Evolutionary conservation across 2,888 invertebrate genomes (phyloP).

Genomic region (Myopa testacea): DNA sequence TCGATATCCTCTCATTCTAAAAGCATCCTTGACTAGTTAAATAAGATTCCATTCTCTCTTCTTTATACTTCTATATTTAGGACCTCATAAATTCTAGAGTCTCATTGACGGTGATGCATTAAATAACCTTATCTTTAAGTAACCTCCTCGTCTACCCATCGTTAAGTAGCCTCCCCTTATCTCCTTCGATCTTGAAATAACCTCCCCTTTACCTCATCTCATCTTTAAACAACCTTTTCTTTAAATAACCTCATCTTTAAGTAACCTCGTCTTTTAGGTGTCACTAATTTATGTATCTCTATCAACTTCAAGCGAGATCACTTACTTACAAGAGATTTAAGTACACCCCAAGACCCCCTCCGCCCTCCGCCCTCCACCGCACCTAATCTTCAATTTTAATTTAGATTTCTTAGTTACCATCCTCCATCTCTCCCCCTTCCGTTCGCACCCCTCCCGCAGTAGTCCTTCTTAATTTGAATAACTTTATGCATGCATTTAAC

Average conservation of each 20-base stretch:
- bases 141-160: too few relatives aligned
- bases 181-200: too few relatives aligned
- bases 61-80: neutral
- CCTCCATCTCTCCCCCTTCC: neutral
- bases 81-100: too few relatives aligned
- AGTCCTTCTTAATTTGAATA: neutral
- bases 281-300: conserved; percentile 37
- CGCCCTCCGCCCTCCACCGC: neutral
- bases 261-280: conserved; percentile 31
- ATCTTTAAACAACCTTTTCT: neutral
- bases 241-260: neutral
- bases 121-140: too few relatives aligned
- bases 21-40: too few relatives aligned
- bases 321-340: neutral
- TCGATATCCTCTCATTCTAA: too few relatives aligned
- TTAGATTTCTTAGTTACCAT: neutral
- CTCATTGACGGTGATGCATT: too few relatives aligned
- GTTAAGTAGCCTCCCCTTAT: too few relatives aligned
- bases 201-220: neutral
- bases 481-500: neutral
- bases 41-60: neutral
- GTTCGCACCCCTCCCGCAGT: neutral
- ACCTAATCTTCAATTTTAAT: neutral
- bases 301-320: conserved; percentile 13
- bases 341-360: neutral